These are phyloP conservation scores for Microtus oregoni DNA, from an alignment of 2,113 vertebrate species.

Conservation along the genomic window DNA sequence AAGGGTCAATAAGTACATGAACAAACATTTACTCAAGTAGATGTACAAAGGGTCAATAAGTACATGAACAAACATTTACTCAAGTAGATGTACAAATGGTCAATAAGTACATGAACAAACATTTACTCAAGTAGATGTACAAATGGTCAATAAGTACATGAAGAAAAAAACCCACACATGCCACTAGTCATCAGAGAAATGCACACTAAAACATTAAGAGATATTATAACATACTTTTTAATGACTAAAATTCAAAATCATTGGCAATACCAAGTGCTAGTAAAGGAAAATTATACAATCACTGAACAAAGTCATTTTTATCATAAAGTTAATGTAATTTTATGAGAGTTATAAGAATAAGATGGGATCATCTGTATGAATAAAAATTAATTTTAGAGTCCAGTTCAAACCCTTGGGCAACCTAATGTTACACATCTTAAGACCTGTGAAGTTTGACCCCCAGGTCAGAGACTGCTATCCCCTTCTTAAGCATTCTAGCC, in stretches of 20 bases:
- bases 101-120: too few species aligned
- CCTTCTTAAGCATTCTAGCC: background rate
- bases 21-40: too few species aligned
- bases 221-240: background rate
- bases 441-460: background rate
- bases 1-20: too few species aligned
- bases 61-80: too few species aligned
- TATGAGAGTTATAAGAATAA: background rate
- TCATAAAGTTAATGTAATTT: background rate
- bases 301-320: background rate
- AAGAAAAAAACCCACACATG: background rate
- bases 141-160: too few species aligned
- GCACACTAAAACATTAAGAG: background rate
- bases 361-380: background rate
- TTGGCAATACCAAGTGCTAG: background rate
- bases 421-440: background rate
- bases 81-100: too few species aligned
- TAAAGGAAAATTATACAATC: background rate
- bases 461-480: background rate
- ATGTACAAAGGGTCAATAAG: too few species aligned
- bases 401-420: background rate
- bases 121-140: too few species aligned
- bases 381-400: background rate
- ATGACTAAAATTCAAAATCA: background rate
- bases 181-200: background rate